Evolutionary conservation across 2,888 invertebrate genomes (phyloP), one percentile per base, ranked within the genome.

Genomic region (Polydrusus cervinus): DNA sequence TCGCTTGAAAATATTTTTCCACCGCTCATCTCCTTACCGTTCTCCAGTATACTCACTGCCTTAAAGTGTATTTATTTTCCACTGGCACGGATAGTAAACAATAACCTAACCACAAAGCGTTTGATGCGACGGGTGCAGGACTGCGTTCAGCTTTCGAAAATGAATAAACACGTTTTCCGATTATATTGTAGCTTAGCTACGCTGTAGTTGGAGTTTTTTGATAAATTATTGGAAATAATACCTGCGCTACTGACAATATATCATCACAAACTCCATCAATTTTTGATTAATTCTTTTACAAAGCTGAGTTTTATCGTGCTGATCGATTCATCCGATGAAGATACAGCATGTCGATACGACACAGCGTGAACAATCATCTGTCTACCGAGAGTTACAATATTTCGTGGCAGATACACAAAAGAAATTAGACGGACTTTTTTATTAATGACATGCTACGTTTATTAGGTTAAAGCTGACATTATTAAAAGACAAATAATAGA

Each of bases 241-340:
- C 3, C 40, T 16, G 38, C 69, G 75, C 75, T 71, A 75, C 65
- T 75, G 75, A 13, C 16, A 38, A 51, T 13, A 11, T 11, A 67
- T 67, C 66, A 20, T 60, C 62, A 43, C 53, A 38, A 13, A 61
- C 64, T 74, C 67, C 53, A 77, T 77, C 77, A 74, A 74, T 71
- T 77, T 77, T 77, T 77, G 74, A 77, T 77, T 77, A 77, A 77
- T 77, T 77, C 74, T 64, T 77, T 66, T 67, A 72, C 75, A 75
- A 71, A 74, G 66, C 70, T 51, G 68, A 69, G 65, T 71, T 70
- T 76, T 77, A 74, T 74, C 74, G 60, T 77, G 71, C 68, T 71
- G 74, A 77, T 74, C 69, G 69, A 34, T 30, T 25, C 30, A n/a
- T 18, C 18, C 74, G 70, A 77, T 77, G 77, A 74, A 77, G 77